A percentile compares a stretch with the other conserved stretches of the same genome.
Evolutionary conservation across 2,113 vertebrate species (phyloP).

Genomic region (Bos javanicus): DNA sequence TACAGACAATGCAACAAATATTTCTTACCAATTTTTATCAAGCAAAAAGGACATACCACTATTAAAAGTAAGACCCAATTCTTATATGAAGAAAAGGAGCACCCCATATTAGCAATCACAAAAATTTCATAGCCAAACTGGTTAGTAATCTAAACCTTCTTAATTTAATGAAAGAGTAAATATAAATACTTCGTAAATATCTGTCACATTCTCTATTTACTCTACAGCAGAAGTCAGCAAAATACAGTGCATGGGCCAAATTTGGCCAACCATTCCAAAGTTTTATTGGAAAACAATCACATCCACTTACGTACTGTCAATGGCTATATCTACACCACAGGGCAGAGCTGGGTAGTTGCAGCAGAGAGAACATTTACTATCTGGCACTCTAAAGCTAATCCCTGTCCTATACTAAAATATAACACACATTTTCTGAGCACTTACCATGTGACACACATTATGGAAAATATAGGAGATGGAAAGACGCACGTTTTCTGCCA

Average conservation of each 20-base stretch:
- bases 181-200: neutral
- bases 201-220: neutral
- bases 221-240: neutral
- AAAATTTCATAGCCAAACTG: neutral
- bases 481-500: neutral
- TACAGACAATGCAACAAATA: neutral
- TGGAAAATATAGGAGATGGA: neutral
- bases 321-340: neutral
- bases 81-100: neutral
- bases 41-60: neutral
- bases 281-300: neutral
- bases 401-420: neutral
- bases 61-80: neutral
- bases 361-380: neutral
- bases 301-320: neutral
- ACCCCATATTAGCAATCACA: neutral
- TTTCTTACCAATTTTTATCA: neutral
- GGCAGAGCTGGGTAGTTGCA: neutral
- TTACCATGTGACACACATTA: neutral
- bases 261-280: neutral
- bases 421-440: neutral
- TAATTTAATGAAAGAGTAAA: constrained; percentile 3
- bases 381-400: neutral
- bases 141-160: neutral
- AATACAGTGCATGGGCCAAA: neutral